Evolutionary conservation across 2,888 invertebrate species (phyloP).

Genomic region (Alsophila aescularia): DNA sequence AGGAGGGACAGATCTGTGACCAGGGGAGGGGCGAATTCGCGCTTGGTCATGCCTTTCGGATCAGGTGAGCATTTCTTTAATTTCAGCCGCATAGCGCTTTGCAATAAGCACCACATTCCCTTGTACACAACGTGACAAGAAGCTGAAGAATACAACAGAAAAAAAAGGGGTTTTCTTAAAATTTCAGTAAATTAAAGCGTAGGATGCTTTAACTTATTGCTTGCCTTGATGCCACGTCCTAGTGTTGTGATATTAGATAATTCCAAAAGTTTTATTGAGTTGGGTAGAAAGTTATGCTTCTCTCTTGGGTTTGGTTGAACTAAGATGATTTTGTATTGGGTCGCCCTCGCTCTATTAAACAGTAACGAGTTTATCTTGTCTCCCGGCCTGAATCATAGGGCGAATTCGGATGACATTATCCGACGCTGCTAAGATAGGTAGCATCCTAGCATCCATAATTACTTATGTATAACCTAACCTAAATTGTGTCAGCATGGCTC

Average conservation of each 20-base stretch:
- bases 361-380: constrained; percentile 9
- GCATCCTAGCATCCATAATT: too few relatives aligned
- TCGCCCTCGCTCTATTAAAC: constrained; percentile 4
- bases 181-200: constrained; percentile 32
- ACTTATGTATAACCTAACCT: too few relatives aligned
- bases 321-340: constrained; percentile 12
- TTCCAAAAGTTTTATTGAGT: constrained; percentile 29
- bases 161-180: constrained; percentile 37
- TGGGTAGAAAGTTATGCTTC: constrained; percentile 16
- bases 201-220: constrained; percentile 22
- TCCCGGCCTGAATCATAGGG: not conserved
- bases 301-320: constrained; percentile 9
- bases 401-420: constrained; percentile 5
- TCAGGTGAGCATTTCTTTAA: constrained; percentile 72
- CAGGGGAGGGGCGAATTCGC: constrained; percentile 66
- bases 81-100: constrained; percentile 38
- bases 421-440: not conserved
- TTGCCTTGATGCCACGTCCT: constrained; percentile 18
- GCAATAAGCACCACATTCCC: constrained; percentile 35
- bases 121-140: constrained; percentile 18
- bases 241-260: constrained; percentile 16
- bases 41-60: constrained; percentile 80
- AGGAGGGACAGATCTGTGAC: constrained; percentile 70
- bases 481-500: constrained; percentile 16
- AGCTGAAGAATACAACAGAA: constrained; percentile 29